phyloP scores from a whole-genome alignment of 2,888 invertebrate genomes.

The Spatulosminthurus flaviceps region DNA sequence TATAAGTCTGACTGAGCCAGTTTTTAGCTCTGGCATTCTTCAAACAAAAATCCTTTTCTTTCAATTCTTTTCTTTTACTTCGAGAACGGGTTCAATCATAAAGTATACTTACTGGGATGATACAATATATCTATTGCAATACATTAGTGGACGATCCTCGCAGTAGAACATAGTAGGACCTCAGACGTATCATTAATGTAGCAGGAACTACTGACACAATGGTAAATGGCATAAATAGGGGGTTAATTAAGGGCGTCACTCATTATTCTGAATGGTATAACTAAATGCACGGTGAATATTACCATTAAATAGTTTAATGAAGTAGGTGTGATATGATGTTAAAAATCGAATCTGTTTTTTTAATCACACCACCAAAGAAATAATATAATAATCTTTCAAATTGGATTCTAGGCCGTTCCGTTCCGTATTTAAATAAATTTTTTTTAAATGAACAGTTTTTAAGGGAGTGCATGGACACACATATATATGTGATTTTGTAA shows the following conservation, averaged over 20 bases:
- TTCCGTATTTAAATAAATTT: background rate
- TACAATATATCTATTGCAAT: no score
- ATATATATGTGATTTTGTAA: background rate
- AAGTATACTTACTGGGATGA: no score
- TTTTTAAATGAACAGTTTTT: background rate
- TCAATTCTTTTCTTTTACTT: no score
- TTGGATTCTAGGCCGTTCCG: slow-evolving; percentile 13
- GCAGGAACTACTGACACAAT: background rate
- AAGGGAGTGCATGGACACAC: background rate
- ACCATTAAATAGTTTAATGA: background rate
- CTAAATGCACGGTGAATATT: no score
- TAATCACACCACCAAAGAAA: no score
- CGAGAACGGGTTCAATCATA: no score
- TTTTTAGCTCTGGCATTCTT: background rate
- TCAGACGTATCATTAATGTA: background rate
- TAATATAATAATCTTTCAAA: no score
- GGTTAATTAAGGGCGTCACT: slow-evolving; percentile 1
- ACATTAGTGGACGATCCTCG: no score
- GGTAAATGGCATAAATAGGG: background rate
- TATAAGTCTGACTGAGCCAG: background rate
- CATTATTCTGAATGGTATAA: background rate
- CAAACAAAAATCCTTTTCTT: no score
- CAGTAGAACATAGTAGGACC: background rate
- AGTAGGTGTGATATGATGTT: background rate
- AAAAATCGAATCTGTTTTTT: background rate